Conservation (phyloP, 1,140 invertebrate genomes). For the Procambarus virginalis region DNA sequence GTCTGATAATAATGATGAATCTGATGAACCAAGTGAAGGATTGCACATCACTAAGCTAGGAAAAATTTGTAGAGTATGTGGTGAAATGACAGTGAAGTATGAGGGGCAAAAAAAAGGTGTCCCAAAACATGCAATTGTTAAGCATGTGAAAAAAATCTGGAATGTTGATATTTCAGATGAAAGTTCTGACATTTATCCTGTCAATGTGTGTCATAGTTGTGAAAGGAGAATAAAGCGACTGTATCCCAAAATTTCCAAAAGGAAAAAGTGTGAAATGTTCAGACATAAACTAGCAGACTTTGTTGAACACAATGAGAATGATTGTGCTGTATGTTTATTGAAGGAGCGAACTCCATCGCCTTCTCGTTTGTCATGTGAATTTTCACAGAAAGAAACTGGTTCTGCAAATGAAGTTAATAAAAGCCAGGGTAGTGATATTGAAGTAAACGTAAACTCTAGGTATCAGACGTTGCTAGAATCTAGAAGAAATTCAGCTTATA, state of each 20-base stretch:
- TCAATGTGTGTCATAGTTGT: conserved; percentile 51
- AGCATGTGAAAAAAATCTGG: conserved; percentile 54
- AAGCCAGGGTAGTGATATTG: neutral
- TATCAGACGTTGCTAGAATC: conserved; percentile 1
- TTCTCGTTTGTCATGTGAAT: conserved; percentile 4
- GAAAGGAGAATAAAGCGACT: conserved; percentile 59
- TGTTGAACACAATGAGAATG: conserved; percentile 36
- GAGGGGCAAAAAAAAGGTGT: conserved; percentile 55
- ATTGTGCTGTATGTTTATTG: conserved; percentile 45
- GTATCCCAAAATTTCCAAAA: conserved; percentile 52
- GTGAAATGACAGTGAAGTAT: conserved; percentile 52
- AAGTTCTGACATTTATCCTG: conserved; percentile 32
- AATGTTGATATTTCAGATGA: conserved; percentile 59
- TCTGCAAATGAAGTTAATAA: neutral
- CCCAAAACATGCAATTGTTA: conserved; percentile 47
- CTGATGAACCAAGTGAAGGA: conserved; percentile 24
- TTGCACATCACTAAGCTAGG: conserved; percentile 39
- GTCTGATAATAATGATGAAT: neutral
- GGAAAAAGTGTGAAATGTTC: conserved; percentile 55
- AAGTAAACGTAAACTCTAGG: neutral
- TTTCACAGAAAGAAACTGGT: neutral
- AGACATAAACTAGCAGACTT: conserved; percentile 42
- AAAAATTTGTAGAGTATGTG: conserved; percentile 57
- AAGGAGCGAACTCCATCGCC: conserved; percentile 13
- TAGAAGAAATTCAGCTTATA: conserved; percentile 39